Evolutionary conservation across 2,797 vertebrate species (phyloP), one percentile per base, ranked within the genome.

Genomic region (Diplodus sargus): DNA sequence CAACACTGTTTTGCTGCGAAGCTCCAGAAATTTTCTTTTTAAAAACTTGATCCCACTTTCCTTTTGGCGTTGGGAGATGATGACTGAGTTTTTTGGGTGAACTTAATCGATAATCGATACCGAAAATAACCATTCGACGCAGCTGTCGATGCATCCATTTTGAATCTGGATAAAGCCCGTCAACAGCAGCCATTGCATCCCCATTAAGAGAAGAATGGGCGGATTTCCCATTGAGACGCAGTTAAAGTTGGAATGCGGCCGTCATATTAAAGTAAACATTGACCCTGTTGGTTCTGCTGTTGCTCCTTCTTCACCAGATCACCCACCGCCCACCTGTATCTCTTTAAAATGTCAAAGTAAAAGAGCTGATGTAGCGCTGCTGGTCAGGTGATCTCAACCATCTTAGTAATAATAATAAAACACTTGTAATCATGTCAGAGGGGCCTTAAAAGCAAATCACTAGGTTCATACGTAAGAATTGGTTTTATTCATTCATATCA

Each of bases 371-470:
- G 22, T 12, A 2, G 5, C 45, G 4, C 47, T 72, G 53, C 61
- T 51, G 39, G 22, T 62, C 65, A 14, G 39, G 23, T 49, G 28
- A 43, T 4, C 23, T 10, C 23, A 42, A 61, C 47, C 42, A 2
- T 4, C 23, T 48, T 61, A 18, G 54, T 48, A 56, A 34, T 61
- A 56, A 34, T 61, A 52, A 52, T 52, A 20, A 49, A 25, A 25
- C 28, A 28, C 49, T 28, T 77, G 11, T n/a, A 65, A 58, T 76
- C n/a, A 56, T 71, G 54, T 78, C 48, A 78, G 54, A 65, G 43
- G 56, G 74, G 79, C 68, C 83, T 78, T 83, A 85, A 65, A 70
- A 64, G 63, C 23, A 77, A 67, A 18, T 59, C 51, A 17, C 52
- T 60, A 28, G 25, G 54, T 78, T 60, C 20, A 48, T 54, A 25